Evolutionary conservation across 2,888 invertebrate species (phyloP).

Genomic region (Nephrotoma guestfalica): DNA sequence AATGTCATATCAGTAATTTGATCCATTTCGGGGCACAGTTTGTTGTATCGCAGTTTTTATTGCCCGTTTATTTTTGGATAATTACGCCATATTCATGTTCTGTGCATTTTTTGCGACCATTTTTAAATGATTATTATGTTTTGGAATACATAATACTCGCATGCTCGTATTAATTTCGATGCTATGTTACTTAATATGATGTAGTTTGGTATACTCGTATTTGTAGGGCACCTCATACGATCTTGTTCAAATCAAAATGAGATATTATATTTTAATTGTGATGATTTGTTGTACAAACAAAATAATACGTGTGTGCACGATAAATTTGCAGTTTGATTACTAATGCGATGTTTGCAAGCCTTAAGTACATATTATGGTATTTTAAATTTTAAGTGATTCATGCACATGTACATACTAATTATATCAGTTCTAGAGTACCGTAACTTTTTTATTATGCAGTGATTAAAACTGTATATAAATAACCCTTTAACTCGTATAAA

Average conservation of each 20-base stretch:
- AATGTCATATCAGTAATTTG: not conserved
- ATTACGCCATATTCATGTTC: not conserved
- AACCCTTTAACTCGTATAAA: no score
- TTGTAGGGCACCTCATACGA: not conserved
- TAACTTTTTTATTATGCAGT: no score
- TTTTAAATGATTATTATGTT: not conserved
- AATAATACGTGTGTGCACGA: no score
- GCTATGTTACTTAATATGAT: not conserved
- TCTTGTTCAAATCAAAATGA: not conserved
- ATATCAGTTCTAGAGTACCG: no score
- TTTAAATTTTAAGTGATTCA: no score
- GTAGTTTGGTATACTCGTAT: not conserved
- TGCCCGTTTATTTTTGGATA: not conserved
- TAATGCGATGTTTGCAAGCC: no score
- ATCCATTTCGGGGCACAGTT: not conserved
- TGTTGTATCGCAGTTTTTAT: not conserved
- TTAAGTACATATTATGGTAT: no score
- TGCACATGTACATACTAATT: no score
- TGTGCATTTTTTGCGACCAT: not conserved
- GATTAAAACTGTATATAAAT: no score
- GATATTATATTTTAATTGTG: not conserved
- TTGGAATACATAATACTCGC: not conserved
- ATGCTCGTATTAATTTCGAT: not conserved
- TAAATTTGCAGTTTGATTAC: no score
- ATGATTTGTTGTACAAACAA: not conserved